Conservation (phyloP, 2,113 vertebrate species). For the Erpornis zantholeuca region DNA sequence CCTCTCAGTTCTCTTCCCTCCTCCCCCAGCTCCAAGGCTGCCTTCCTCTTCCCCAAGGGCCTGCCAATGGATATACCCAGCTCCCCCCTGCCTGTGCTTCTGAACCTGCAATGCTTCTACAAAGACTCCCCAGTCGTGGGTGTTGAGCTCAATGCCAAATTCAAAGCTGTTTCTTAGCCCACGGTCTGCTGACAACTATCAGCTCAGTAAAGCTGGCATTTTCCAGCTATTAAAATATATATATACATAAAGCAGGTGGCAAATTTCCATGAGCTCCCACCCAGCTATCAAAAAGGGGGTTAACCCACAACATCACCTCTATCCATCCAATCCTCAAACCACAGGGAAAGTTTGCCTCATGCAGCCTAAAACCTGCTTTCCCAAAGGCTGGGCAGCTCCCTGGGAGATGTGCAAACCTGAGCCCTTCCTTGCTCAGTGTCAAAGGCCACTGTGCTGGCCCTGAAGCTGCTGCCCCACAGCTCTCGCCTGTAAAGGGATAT, state of each 20-base stretch:
- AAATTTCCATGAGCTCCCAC: neutral
- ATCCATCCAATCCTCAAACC: neutral
- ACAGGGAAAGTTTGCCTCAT: neutral
- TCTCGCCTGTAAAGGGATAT: fast-evolving
- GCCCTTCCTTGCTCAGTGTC: neutral
- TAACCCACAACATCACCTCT: neutral
- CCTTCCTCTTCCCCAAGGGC: neutral
- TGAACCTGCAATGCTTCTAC: neutral
- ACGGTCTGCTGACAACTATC: neutral
- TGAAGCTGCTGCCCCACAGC: neutral
- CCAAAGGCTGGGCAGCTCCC: neutral
- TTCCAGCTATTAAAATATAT: neutral
- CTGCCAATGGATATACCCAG: neutral
- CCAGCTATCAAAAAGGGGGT: neutral
- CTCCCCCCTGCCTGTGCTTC: neutral
- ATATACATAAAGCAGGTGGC: neutral
- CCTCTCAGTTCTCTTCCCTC: neutral
- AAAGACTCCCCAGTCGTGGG: neutral
- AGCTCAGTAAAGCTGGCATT: neutral
- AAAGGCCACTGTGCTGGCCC: fast-evolving
- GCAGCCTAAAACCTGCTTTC: neutral
- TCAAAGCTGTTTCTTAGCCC: neutral
- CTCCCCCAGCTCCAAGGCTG: neutral
- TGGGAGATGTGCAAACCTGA: neutral
- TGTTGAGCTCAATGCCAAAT: neutral